These are phyloP conservation scores for Asbolus verrucosus DNA, from an alignment of 1,140 invertebrate genomes.

Conservation along the genomic window DNA sequence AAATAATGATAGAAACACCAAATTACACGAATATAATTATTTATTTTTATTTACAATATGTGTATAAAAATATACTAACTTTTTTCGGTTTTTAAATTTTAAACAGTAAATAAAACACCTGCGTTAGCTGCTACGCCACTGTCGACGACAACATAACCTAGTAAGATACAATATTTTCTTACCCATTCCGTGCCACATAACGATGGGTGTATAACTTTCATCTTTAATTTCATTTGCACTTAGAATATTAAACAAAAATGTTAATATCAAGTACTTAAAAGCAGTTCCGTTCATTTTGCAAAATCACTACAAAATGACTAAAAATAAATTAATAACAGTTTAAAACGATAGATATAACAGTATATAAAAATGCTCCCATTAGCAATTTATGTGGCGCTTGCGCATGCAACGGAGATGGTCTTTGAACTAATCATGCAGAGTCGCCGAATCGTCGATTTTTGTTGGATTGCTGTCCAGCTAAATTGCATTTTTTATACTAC, in stretches of 20 bases:
- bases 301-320: constrained; percentile 14
- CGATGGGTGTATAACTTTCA: constrained; percentile 69
- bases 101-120: constrained; percentile 8
- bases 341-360: constrained; percentile 9
- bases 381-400: constrained; percentile 17
- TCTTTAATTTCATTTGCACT: constrained; percentile 60
- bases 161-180: constrained; percentile 63
- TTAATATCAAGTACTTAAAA: constrained; percentile 38
- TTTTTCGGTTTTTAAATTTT: too few relatives aligned
- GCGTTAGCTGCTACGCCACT: constrained; percentile 21
- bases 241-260: constrained; percentile 27
- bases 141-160: constrained; percentile 23
- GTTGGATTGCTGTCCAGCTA: too few relatives aligned
- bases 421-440: too few relatives aligned
- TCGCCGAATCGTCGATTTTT: too few relatives aligned
- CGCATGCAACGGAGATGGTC: background rate
- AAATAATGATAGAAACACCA: too few relatives aligned
- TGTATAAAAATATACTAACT: too few relatives aligned
- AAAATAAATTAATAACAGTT: constrained; percentile 24
- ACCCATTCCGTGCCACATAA: constrained; percentile 89
- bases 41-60: too few relatives aligned
- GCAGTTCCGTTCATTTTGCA: constrained; percentile 18
- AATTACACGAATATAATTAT: too few relatives aligned
- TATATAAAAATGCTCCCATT: constrained; percentile 22
- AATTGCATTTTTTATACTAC: background rate